Evolutionary conservation across 1,140 invertebrate species (phyloP), one percentile per base, ranked within the genome.

Genomic region (Pollicipes pollicipes): DNA sequence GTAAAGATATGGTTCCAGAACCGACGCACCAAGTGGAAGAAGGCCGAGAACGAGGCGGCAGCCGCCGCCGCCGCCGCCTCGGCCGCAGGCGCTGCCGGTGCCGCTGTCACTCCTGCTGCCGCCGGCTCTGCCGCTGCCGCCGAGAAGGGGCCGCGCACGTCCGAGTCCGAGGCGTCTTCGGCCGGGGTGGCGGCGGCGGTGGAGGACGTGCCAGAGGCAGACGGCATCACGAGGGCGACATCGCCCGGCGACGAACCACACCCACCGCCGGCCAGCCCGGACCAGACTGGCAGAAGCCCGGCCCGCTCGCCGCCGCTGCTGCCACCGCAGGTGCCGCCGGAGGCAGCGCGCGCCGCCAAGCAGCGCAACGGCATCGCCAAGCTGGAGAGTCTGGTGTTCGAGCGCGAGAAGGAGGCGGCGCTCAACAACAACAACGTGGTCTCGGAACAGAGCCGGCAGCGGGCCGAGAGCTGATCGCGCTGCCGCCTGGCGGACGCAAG

Each of bases 11-110:
- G 93, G 93, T 95, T 96, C 78, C 93, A 95, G 82, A 98, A 99
- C 79, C 84, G 96, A 0, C 85, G 96, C 67, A 99, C 96, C 75
- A 99, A 99, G 80, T 98, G 96, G 96, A 99, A 99, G 84, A 98
- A 98, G 77, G 45, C 45, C 2, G 45, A 58, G 45, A 58, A 58
- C 45, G 45, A 58, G 45, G 45, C 45, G 8, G 45, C 45, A 17
- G 45, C 45, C 2, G 17, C 45, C 13, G 45, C 45, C 45, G 17
- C 45, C 35, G 35, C 35, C 35, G 6, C 35, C 6, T 6, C 35
- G 17, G 35, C 35, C 32, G 32, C 32, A 6, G 32, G 32, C 16
- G 32, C 32, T 35, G 32, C 32, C 16, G 32, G 4, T 16, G 32
- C 16, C 32, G 32, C 32, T 35, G 32, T 35, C 4, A 35, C 45